Conservation (phyloP, 2,888 invertebrate species). For the Celastrina argiolus region DNA sequence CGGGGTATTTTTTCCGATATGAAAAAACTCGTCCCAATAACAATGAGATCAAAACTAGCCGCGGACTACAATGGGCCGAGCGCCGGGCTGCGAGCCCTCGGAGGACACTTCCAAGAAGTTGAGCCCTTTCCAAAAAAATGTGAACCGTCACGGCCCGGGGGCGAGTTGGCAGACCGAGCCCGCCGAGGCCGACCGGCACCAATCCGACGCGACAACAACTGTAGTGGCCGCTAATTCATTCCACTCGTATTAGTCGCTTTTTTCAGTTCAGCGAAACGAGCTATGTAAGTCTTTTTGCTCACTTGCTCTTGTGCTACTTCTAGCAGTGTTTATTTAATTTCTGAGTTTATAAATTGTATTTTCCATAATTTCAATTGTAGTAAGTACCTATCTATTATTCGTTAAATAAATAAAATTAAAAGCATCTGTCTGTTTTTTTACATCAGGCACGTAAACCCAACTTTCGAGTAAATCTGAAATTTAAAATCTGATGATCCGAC, state of each 20-base stretch:
- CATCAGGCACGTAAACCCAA: too few species aligned
- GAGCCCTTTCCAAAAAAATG: conserved; percentile 66
- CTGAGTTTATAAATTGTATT: too few species aligned
- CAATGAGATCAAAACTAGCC: conserved; percentile 78
- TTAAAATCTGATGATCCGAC: too few species aligned
- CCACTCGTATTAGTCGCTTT: background rate
- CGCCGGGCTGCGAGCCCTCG: conserved; percentile 70
- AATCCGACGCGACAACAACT: conserved; percentile 6
- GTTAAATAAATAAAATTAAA: too few species aligned
- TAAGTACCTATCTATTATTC: too few species aligned
- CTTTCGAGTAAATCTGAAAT: too few species aligned
- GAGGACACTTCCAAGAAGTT: conserved; percentile 68
- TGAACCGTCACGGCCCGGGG: conserved; percentile 72
- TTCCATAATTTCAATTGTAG: too few species aligned
- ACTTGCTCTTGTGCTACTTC: too few species aligned
- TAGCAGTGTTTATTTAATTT: too few species aligned
- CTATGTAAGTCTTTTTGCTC: too few species aligned
- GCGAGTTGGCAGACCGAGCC: conserved; percentile 56
- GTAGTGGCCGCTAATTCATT: conserved; percentile 5
- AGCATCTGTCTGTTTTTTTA: too few species aligned
- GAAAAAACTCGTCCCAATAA: conserved; percentile 78
- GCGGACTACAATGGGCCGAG: conserved; percentile 71
- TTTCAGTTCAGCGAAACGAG: background rate
- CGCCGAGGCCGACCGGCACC: background rate
- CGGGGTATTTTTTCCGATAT: conserved; percentile 70